Percentiles rank a stretch among this genome's conserved stretches.
Evolutionary conservation across 2,113 vertebrate species (phyloP).

Genomic region (Jacana jacana): DNA sequence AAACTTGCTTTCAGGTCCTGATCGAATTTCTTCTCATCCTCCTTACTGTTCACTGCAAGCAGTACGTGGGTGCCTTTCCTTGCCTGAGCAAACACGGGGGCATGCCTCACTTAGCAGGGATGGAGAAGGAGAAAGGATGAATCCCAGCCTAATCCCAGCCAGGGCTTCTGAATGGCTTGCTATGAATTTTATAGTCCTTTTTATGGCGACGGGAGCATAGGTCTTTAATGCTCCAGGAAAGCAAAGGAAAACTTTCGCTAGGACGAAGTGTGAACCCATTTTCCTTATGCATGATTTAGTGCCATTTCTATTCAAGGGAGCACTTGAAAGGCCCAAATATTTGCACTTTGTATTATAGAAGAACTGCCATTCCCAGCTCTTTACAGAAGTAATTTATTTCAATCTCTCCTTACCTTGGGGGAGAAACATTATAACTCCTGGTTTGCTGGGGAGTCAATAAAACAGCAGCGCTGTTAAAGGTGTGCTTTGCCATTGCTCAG

Average conservation of each 20-base stretch:
- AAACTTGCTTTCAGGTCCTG: neutral
- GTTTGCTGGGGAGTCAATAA: neutral
- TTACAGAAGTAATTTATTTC: conserved; percentile 52
- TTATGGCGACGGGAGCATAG: neutral
- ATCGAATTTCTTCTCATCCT: neutral
- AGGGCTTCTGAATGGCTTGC: neutral
- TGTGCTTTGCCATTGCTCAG: neutral
- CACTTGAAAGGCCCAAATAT: neutral
- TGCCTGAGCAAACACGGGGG: neutral
- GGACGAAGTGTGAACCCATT: conserved; percentile 1
- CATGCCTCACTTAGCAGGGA: neutral
- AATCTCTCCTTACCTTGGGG: neutral
- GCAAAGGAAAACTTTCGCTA: conserved; percentile 5
- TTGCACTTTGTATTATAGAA: conserved; percentile 47
- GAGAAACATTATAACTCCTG: neutral
- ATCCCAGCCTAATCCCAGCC: neutral
- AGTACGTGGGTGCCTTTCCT: neutral
- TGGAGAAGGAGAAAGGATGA: neutral
- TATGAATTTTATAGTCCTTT: conserved; percentile 22
- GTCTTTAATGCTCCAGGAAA: conserved; percentile 25
- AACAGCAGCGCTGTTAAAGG: neutral
- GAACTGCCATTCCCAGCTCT: neutral
- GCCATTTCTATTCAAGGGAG: conserved; percentile 55
- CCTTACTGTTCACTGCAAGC: neutral
- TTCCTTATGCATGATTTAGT: conserved; percentile 5